Conservation (phyloP, 2,888 invertebrate genomes). For the Oscheius sp. region DNA sequence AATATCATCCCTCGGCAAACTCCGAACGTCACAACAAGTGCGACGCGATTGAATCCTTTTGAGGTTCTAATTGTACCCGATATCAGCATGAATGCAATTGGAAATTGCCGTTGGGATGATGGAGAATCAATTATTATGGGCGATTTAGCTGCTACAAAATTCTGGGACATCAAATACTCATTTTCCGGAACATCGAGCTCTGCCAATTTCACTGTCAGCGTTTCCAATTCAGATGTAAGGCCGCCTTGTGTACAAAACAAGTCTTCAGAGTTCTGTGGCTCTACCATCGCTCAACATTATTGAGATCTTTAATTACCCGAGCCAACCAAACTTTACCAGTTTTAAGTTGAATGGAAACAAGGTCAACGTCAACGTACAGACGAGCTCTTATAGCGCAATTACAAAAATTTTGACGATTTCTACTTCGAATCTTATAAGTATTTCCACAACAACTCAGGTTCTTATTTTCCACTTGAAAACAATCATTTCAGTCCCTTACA, state of each 20-base stretch:
- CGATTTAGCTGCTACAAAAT: constrained; percentile 3
- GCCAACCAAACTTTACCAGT: constrained; percentile 43
- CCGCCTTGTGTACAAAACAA: background rate
- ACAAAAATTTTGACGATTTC: constrained; percentile 14
- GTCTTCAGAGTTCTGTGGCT: constrained; percentile 25
- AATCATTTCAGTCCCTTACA: background rate
- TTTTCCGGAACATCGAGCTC: background rate
- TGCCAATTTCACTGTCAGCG: constrained; percentile 12
- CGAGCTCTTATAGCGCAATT: constrained; percentile 12
- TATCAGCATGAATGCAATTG: constrained; percentile 6
- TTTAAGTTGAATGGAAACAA: constrained; percentile 35
- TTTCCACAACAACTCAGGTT: constrained; percentile 13
- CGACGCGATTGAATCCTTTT: constrained; percentile 76
- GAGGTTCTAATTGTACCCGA: constrained; percentile 76
- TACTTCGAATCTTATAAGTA: constrained; percentile 16
- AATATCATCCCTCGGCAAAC: constrained; percentile 75
- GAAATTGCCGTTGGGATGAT: constrained; percentile 64
- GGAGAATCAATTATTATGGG: constrained; percentile 56
- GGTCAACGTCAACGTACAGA: constrained; percentile 16
- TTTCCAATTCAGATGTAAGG: constrained; percentile 12
- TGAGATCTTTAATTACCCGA: constrained; percentile 55
- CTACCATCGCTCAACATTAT: constrained; percentile 53
- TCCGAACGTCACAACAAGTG: constrained; percentile 57
- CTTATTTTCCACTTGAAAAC: background rate
- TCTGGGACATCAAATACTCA: constrained; percentile 26